Evolutionary conservation across 2,888 invertebrate species (phyloP).

Genomic region (Polia nebulosa): DNA sequence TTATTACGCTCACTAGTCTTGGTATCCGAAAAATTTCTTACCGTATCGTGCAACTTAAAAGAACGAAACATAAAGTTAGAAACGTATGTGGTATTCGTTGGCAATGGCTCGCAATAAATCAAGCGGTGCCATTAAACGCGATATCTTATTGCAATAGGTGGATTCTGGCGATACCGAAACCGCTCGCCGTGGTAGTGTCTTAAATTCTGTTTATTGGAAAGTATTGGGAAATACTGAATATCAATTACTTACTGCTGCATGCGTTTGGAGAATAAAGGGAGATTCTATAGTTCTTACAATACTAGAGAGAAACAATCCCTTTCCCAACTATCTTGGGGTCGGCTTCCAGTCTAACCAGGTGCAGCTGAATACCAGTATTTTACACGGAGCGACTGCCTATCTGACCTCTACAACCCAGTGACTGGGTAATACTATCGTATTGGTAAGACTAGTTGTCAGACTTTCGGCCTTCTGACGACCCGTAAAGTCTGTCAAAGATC

Average conservation of each 20-base stretch:
- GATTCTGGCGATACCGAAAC: constrained; percentile 52
- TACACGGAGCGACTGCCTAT: no score
- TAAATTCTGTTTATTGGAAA: constrained; percentile 48
- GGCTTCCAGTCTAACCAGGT: no score
- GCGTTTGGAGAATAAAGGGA: background rate
- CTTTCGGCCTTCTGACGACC: no score
- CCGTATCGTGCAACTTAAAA: constrained; percentile 40
- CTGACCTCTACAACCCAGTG: no score
- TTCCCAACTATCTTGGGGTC: no score
- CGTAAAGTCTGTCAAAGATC: no score
- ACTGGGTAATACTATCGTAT: no score
- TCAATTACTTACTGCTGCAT: constrained; percentile 26
- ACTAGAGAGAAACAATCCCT: no score
- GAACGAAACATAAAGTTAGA: constrained; percentile 50
- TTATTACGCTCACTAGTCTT: background rate
- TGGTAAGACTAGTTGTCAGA: no score
- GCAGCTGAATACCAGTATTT: no score
- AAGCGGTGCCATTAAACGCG: constrained; percentile 52
- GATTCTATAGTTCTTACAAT: no score
- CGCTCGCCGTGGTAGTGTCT: constrained; percentile 44
- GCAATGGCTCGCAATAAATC: constrained; percentile 57
- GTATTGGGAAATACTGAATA: constrained; percentile 22
- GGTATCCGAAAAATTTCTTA: constrained; percentile 17
- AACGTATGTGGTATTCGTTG: constrained; percentile 57
- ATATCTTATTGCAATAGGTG: constrained; percentile 61